A percentile compares a stretch with the other conserved stretches of the same genome.
These are phyloP conservation scores for Brachionichthys hirsutus DNA, from an alignment of 2,113 vertebrate species.

Conservation along the genomic window DNA sequence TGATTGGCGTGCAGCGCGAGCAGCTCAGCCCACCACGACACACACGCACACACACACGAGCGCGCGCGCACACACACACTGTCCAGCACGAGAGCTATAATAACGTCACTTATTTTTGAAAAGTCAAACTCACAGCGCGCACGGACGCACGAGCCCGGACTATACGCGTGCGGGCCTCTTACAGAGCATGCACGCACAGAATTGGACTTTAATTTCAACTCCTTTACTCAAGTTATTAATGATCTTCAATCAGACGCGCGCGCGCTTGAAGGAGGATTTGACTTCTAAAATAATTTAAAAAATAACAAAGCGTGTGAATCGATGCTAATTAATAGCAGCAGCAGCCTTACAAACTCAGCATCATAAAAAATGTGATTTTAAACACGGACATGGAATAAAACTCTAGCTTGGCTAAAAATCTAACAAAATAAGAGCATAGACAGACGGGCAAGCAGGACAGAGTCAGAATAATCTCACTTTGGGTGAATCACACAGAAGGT, in stretches of 20 bases:
- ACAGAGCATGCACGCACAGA: not conserved
- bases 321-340: too few relatives aligned
- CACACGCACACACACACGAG: conserved; percentile 2
- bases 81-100: conserved; percentile 24
- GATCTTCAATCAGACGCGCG: too few relatives aligned
- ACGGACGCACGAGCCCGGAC: not conserved
- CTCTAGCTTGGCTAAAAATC: too few relatives aligned
- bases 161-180: not conserved
- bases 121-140: conserved; percentile 37
- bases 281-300: too few relatives aligned
- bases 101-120: conserved; percentile 44
- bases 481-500: conserved; percentile 47
- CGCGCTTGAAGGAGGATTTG: too few relatives aligned
- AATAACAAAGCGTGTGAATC: too few relatives aligned
- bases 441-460: too few relatives aligned
- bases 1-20: conserved; percentile 74
- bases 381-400: too few relatives aligned
- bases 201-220: not conserved
- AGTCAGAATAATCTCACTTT: conserved; percentile 35
- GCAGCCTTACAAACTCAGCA: too few relatives aligned
- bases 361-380: too few relatives aligned
- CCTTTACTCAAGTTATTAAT: not conserved
- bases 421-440: too few relatives aligned
- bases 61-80: not conserved
- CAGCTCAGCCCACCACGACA: conserved; percentile 58